Conservation (phyloP, 2,888 invertebrate genomes). For the Siphonodentalium dalli region DNA sequence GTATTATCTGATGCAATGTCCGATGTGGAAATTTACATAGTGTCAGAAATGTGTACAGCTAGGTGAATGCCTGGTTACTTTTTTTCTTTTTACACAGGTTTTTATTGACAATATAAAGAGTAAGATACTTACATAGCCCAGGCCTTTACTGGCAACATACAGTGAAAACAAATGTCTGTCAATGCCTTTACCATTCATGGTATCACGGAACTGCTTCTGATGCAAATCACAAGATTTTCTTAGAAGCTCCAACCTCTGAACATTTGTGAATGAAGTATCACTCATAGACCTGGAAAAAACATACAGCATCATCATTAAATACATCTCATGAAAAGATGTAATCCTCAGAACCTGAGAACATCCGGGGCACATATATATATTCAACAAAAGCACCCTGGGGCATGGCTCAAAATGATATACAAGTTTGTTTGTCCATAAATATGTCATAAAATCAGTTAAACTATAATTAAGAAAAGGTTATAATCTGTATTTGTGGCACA, state of each 20-base stretch:
- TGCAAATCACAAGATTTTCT: constrained; percentile 63
- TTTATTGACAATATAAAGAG: too few species aligned
- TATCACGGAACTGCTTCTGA: constrained; percentile 66
- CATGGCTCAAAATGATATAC: too few species aligned
- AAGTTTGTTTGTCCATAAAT: too few species aligned
- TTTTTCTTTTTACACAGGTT: too few species aligned
- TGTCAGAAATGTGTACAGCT: too few species aligned
- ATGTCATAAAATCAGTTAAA: neutral
- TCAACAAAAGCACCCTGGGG: too few species aligned
- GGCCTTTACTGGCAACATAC: constrained; percentile 66
- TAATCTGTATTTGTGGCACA: neutral
- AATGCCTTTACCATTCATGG: constrained; percentile 68
- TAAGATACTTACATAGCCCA: constrained; percentile 65
- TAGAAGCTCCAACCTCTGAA: constrained; percentile 62
- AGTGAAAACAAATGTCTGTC: constrained; percentile 68
- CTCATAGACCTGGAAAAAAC: constrained; percentile 59
- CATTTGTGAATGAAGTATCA: constrained; percentile 47
- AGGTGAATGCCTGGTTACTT: too few species aligned
- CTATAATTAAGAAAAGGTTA: neutral
- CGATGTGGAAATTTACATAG: too few species aligned
- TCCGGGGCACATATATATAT: too few species aligned
- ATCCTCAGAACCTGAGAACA: too few species aligned
- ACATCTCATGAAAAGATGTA: too few species aligned
- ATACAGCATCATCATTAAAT: neutral
- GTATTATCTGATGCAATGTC: too few species aligned